A percentile compares a stretch with the other conserved stretches of the same genome.
These are phyloP conservation scores for Tinamus guttatus DNA, from an alignment of 2,113 vertebrate species.

Conservation along the genomic window DNA sequence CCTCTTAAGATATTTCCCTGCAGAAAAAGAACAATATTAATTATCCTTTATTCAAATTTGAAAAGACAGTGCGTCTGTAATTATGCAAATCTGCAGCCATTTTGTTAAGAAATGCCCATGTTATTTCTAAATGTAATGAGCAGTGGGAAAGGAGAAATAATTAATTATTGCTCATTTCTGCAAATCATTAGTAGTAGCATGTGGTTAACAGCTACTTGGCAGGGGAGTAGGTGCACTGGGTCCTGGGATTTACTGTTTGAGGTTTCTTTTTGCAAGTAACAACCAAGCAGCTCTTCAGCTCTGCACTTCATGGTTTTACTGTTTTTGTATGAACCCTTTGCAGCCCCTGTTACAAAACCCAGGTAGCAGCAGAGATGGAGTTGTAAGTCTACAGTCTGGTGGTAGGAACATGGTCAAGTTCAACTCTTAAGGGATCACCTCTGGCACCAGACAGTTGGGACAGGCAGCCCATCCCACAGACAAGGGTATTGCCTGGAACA, in stretches of 20 bases:
- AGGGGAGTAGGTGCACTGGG: not conserved
- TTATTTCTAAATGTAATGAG: not conserved
- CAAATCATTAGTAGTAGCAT: not conserved
- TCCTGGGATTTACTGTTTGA: not conserved
- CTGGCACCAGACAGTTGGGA: not conserved
- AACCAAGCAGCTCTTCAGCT: not conserved
- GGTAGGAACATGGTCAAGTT: accelerated
- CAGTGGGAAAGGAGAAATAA: not conserved
- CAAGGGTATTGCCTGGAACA: not conserved
- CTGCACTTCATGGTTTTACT: not conserved
- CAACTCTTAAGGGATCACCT: not conserved
- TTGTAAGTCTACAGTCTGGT: accelerated
- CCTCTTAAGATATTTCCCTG: constrained; percentile 3
- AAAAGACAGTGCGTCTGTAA: constrained; percentile 52
- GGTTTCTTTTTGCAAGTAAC: not conserved
- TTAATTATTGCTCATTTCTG: not conserved
- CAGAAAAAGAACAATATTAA: constrained; percentile 44
- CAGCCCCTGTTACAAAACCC: accelerated
- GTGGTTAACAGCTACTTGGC: not conserved
- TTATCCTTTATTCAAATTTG: constrained; percentile 55
- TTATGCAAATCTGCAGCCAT: constrained; percentile 66
- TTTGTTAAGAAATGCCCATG: constrained; percentile 28
- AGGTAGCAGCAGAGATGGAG: accelerated
- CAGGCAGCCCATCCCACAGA: not conserved
- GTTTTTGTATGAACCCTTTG: accelerated